Evolutionary conservation across 1,140 invertebrate genomes (phyloP).

Genomic region (Penaeus chinensis): DNA sequence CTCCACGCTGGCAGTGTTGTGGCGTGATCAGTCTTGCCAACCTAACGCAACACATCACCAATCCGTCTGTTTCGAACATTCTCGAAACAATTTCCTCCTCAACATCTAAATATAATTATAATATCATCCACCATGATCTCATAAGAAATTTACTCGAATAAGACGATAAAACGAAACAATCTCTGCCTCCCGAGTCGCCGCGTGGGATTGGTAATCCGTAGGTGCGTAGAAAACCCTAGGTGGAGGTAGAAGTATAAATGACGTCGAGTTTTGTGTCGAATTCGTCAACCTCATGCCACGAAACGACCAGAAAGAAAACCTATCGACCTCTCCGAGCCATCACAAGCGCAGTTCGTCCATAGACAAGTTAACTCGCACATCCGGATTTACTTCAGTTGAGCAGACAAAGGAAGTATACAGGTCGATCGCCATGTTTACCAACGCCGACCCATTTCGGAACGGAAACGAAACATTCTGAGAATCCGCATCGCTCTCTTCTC

Average conservation of each 20-base stretch:
- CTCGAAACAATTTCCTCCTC: neutral
- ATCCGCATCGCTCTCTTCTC: neutral
- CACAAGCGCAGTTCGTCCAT: neutral
- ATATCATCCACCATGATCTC: no score
- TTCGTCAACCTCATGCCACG: neutral
- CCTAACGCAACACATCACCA: neutral
- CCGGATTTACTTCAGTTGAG: no score
- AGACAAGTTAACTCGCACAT: no score
- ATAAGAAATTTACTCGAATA: no score
- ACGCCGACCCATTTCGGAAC: neutral
- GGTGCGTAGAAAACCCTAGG: slow-evolving; percentile 54
- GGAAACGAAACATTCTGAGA: slow-evolving; percentile 6
- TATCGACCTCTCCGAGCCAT: neutral
- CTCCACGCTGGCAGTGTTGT: slow-evolving; percentile 62
- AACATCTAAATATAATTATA: neutral
- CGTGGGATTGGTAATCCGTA: slow-evolving; percentile 42
- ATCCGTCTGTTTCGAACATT: neutral
- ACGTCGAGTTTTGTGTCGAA: neutral
- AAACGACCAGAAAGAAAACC: neutral
- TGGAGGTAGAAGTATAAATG: neutral
- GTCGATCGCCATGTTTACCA: neutral
- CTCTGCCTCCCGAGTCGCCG: no score
- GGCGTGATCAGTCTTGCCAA: slow-evolving; percentile 54
- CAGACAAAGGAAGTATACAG: neutral
- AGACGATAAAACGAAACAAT: no score